Conservation (phyloP, 2,888 invertebrate genomes). For the Mimumesa dahlbomi region DNA sequence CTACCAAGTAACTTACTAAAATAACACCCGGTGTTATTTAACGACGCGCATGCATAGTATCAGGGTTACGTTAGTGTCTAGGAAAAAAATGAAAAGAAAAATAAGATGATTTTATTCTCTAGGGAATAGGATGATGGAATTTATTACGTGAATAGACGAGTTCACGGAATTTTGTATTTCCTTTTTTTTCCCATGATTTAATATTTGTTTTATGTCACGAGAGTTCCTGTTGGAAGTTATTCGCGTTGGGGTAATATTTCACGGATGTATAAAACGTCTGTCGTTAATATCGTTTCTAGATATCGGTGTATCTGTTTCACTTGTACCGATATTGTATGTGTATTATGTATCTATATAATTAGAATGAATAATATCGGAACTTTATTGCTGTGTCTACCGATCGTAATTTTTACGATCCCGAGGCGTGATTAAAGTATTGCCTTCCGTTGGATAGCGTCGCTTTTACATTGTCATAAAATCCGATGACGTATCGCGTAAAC, state of each 20-base stretch:
- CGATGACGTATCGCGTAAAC: constrained; percentile 11
- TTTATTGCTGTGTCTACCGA: constrained; percentile 3
- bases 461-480: constrained; percentile 50
- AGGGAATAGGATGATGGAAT: background rate
- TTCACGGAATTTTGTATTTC: too few species aligned
- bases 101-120: background rate
- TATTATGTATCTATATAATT: too few species aligned
- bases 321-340: too few species aligned
- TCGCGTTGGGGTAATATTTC: too few species aligned
- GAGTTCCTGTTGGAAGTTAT: too few species aligned
- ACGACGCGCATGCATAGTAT: constrained; percentile 22
- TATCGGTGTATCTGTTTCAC: too few species aligned
- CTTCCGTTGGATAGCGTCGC: background rate
- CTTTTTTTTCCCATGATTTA: too few species aligned
- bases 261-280: too few species aligned
- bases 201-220: too few species aligned
- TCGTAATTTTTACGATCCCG: constrained; percentile 27
- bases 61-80: too few species aligned
- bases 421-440: constrained; percentile 38
- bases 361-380: constrained; percentile 9
- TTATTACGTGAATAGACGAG: too few species aligned
- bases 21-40: constrained; percentile 70
- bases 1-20: constrained; percentile 69
- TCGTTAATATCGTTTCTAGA: too few species aligned
- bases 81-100: background rate